Percentiles rank a stretch among this genome's conserved stretches.
These are phyloP conservation scores for Watsonalla binaria DNA, from an alignment of 2,888 invertebrate genomes.

Conservation along the genomic window DNA sequence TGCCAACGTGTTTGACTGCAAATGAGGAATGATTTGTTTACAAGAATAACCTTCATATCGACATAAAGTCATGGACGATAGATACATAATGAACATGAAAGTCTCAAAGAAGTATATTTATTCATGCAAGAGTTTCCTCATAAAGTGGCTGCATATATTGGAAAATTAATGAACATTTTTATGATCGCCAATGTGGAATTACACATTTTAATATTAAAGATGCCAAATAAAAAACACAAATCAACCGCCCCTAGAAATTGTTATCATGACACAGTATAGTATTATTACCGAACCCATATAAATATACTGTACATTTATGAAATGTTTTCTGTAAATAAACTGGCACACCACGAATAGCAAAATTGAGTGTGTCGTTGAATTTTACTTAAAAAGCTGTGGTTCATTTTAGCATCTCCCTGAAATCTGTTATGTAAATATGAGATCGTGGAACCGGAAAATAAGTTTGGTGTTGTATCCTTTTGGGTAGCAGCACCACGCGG, in stretches of 20 bases:
- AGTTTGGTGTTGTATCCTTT: conserved; percentile 46
- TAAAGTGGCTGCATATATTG: not conserved
- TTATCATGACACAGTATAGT: not conserved
- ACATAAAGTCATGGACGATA: too few relatives aligned
- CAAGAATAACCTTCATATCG: conserved; percentile 18
- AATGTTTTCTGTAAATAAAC: not conserved
- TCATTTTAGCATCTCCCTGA: conserved; percentile 28
- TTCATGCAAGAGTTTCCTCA: not conserved
- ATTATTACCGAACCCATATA: not conserved
- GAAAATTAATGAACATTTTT: not conserved
- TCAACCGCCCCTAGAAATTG: not conserved
- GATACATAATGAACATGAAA: not conserved
- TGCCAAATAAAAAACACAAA: not conserved
- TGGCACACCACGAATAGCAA: not conserved
- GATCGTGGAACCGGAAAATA: conserved; percentile 50
- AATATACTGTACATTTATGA: conserved; percentile 5
- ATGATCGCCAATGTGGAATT: not conserved
- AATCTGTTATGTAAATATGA: conserved; percentile 54
- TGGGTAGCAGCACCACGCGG: conserved; percentile 33
- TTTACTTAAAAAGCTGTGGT: conserved; percentile 20
- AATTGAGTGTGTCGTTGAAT: not conserved
- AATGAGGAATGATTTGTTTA: conserved; percentile 27
- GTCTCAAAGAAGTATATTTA: not conserved
- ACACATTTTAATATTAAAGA: not conserved
- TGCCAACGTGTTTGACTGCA: conserved; percentile 23